These are phyloP conservation scores for Drosophila ustulata DNA, from an alignment of 2,888 invertebrate genomes.

Conservation along the genomic window DNA sequence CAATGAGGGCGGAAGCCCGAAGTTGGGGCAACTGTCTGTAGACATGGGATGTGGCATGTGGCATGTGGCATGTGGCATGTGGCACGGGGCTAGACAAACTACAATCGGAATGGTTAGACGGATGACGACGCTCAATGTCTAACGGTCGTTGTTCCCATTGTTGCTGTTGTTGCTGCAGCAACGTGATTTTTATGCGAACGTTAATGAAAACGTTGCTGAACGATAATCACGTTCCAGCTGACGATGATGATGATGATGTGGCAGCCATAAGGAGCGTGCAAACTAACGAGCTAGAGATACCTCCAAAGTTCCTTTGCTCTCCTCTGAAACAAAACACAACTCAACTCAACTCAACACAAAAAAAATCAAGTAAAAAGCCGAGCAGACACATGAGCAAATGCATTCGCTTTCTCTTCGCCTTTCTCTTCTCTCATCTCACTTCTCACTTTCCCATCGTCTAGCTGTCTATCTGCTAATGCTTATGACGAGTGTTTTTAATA, in stretches of 20 bases:
- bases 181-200: conserved; percentile 72
- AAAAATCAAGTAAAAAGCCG: conserved; percentile 1
- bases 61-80: conserved; percentile 4
- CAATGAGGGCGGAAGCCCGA: conserved; percentile 28
- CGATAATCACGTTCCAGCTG: neutral
- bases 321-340: neutral
- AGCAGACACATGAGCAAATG: conserved; percentile 37
- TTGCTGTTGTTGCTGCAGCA: conserved; percentile 52
- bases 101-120: conserved; percentile 67
- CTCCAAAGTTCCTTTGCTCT: conserved; percentile 10
- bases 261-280: conserved; percentile 23
- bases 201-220: conserved; percentile 67
- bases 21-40: conserved; percentile 3
- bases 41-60: neutral
- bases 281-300: conserved; percentile 37
- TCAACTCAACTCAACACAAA: too few relatives aligned
- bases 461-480: conserved; percentile 28
- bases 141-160: conserved; percentile 29
- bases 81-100: conserved; percentile 56
- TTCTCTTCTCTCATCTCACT: neutral
- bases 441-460: neutral
- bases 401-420: conserved; percentile 9
- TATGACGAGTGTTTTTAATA: conserved; percentile 37
- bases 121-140: conserved; percentile 22
- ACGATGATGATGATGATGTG: conserved; percentile 15